Percentiles rank a stretch among this genome's conserved stretches.
These are phyloP conservation scores for Calliopsis andreniformis DNA, from an alignment of 1,140 invertebrate species.

Conservation along the genomic window DNA sequence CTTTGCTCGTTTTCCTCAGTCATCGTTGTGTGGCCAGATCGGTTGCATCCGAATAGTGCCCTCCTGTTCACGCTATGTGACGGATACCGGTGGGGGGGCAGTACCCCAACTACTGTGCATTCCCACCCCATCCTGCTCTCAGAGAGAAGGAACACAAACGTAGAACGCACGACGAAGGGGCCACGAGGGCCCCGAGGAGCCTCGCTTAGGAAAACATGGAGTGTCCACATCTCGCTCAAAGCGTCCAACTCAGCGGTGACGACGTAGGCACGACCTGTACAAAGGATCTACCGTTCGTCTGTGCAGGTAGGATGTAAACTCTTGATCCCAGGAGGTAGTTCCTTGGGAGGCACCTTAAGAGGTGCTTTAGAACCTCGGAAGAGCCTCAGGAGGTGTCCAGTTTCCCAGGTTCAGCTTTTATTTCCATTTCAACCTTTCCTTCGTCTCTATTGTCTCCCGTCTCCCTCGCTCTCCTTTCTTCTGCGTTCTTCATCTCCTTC, in stretches of 20 bases:
- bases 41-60: conserved; percentile 41
- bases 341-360: background rate
- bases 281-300: conserved; percentile 72
- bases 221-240: conserved; percentile 84
- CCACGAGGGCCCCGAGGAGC: conserved; percentile 66
- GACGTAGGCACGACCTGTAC: conserved; percentile 77
- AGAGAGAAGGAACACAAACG: conserved; percentile 53
- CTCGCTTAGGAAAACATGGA: conserved; percentile 80
- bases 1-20: conserved; percentile 52
- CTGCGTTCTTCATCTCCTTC: conserved; percentile 21
- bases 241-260: conserved; percentile 82
- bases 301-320: conserved; percentile 74
- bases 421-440: conserved; percentile 29
- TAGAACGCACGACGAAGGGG: conserved; percentile 52
- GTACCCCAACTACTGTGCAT: conserved; percentile 55
- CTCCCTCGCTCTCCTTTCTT: conserved; percentile 11
- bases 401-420: too few relatives aligned
- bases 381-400: too few relatives aligned
- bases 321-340: too few relatives aligned
- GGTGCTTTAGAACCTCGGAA: too few relatives aligned
- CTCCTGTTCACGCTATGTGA: conserved; percentile 64
- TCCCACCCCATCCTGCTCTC: conserved; percentile 19
- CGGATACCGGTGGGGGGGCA: conserved; percentile 62
- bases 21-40: conserved; percentile 43
- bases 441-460: conserved; percentile 23